Percentiles rank a stretch among this genome's conserved stretches.
Evolutionary conservation across 2,888 invertebrate species (phyloP).

Genomic region (Lithosia quadra): DNA sequence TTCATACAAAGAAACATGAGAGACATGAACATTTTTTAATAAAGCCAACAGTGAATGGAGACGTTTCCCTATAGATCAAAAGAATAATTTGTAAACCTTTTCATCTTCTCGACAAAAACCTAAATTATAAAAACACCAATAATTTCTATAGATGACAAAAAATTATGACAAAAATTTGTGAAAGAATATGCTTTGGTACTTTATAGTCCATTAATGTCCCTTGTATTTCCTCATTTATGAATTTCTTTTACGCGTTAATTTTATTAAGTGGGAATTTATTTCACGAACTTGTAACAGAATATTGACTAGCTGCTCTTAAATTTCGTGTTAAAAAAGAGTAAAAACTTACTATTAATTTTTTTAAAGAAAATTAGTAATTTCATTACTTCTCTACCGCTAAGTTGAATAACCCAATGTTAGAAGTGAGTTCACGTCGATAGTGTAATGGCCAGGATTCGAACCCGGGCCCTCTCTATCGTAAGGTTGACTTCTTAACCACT

Average conservation of each 20-base stretch:
- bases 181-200: neutral
- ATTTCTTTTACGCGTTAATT: neutral
- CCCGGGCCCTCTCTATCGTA: no score
- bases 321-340: neutral
- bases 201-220: neutral
- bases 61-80: neutral
- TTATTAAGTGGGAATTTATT: neutral
- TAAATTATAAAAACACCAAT: neutral
- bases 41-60: neutral
- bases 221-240: slow-evolving; percentile 1
- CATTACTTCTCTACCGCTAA: no score
- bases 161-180: neutral
- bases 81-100: neutral
- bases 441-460: no score
- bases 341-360: neutral
- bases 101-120: neutral
- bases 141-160: neutral
- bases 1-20: neutral
- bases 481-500: no score
- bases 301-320: neutral
- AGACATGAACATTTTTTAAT: neutral
- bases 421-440: no score
- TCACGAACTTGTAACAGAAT: neutral
- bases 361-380: no score
- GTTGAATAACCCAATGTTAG: no score